Evolutionary conservation across 2,113 vertebrate genomes (phyloP), one percentile per base, ranked within the genome.

Genomic region (Scatophagus argus): DNA sequence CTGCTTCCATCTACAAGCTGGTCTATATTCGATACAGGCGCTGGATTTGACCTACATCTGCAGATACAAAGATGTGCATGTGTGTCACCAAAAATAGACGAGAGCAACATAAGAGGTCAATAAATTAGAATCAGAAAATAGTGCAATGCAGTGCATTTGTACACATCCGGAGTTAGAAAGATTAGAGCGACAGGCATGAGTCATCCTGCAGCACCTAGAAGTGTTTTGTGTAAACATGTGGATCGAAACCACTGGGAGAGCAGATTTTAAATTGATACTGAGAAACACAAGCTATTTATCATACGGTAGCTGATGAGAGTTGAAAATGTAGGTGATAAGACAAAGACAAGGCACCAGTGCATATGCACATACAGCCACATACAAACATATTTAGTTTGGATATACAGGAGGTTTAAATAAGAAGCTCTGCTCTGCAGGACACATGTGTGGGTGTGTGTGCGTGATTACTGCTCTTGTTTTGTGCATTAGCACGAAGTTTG

Each of bases 21-120:
- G 21, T 62, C 74, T 77, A 19, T 12, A 80, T 83, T 85, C 34
- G 14, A 86, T 64, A 65, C 32, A 60, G 39, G 38, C 25, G 0
- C 51, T 76, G 2, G 2, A 56, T 87, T 73, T 91, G 92, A 89
- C 92, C 89, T 82, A 86, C 55, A 92, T 89, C 31, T 5, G 3
- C 27, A 3, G 43, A 75, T 25, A 70, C 68, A 60, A 76, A 75
- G 68, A 62, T 86, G 71, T 74, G 46, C 79, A 82, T 78, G 65
- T 55, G 43, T 67, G 68, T 76, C 8, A 41, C 27, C 70, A 1
- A 44, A 86, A 85, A 87, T 46, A 79, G 68, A 88, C 1, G 0
- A 29, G 55, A 63, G 34, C 25, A 3, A 64, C 43, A 36, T 58
- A 73, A 27, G 49, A 41, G 56, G 34, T 1, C 3, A 36, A 56